Evolutionary conservation across 1,140 invertebrate genomes (phyloP).

Genomic region (Lethocerus indicus): DNA sequence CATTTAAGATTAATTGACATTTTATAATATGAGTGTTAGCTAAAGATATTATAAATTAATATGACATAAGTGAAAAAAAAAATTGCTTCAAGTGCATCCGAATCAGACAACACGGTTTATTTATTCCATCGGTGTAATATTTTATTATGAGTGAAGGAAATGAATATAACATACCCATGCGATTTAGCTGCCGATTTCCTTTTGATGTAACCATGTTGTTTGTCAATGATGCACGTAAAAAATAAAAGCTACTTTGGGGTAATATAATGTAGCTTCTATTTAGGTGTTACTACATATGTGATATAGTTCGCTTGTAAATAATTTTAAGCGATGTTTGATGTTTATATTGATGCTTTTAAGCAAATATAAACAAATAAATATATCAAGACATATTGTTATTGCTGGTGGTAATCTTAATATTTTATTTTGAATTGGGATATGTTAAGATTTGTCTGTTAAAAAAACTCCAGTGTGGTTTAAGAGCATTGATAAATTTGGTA

Average conservation of each 20-base stretch:
- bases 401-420: constrained; percentile 9
- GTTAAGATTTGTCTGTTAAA: constrained; percentile 10
- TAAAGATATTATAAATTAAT: too few relatives aligned
- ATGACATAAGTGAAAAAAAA: too few relatives aligned
- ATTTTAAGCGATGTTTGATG: constrained; percentile 13
- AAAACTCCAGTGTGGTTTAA: not conserved
- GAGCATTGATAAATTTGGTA: not conserved
- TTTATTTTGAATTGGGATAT: constrained; percentile 13
- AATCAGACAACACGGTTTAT: too few relatives aligned
- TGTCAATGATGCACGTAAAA: not conserved
- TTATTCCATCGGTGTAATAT: too few relatives aligned
- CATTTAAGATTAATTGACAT: constrained; percentile 2
- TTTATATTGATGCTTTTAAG: constrained; percentile 12
- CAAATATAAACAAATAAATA: constrained; percentile 9
- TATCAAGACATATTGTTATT: constrained; percentile 11
- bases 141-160: too few relatives aligned
- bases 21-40: constrained; percentile 1
- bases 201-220: too few relatives aligned
- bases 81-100: too few relatives aligned
- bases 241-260: constrained; percentile 5
- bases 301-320: constrained; percentile 15
- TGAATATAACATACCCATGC: too few relatives aligned
- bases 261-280: constrained; percentile 12
- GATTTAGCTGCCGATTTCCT: too few relatives aligned
- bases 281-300: constrained; percentile 12